These are phyloP conservation scores for Andrena praecox DNA, from an alignment of 2,888 invertebrate species.

Conservation along the genomic window DNA sequence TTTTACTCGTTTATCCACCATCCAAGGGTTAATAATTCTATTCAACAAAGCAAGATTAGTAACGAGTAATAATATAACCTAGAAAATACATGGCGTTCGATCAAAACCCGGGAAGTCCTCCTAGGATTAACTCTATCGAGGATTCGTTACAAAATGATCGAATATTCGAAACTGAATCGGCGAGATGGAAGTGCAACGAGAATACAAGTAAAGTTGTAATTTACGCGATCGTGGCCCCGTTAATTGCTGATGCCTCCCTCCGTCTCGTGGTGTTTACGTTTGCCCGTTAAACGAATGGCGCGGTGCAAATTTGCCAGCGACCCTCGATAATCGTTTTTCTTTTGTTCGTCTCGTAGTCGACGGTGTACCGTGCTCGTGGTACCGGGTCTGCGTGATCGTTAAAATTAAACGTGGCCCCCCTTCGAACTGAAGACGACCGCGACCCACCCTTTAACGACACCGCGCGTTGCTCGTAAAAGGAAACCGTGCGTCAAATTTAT, in stretches of 20 bases:
- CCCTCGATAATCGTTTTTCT: background rate
- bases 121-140: background rate
- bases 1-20: too few relatives aligned
- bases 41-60: too few relatives aligned
- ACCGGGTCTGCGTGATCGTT: constrained; percentile 26
- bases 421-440: constrained; percentile 12
- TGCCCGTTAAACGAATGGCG: background rate
- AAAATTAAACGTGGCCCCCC: constrained; percentile 26
- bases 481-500: constrained; percentile 33
- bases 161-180: background rate
- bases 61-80: too few relatives aligned
- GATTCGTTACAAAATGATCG: background rate
- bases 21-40: too few relatives aligned
- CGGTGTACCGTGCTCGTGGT: constrained; percentile 1
- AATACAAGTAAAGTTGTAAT: background rate
- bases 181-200: background rate
- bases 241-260: background rate
- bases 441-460: constrained; percentile 24
- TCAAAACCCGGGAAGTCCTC: too few relatives aligned
- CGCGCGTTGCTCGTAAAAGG: constrained; percentile 14
- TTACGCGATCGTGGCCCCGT: background rate
- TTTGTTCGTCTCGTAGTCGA: background rate
- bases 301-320: background rate
- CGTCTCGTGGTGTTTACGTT: background rate
- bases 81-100: too few relatives aligned